Evolutionary conservation across 2,113 vertebrate genomes (phyloP).

Genomic region (Colaptes auratus): DNA sequence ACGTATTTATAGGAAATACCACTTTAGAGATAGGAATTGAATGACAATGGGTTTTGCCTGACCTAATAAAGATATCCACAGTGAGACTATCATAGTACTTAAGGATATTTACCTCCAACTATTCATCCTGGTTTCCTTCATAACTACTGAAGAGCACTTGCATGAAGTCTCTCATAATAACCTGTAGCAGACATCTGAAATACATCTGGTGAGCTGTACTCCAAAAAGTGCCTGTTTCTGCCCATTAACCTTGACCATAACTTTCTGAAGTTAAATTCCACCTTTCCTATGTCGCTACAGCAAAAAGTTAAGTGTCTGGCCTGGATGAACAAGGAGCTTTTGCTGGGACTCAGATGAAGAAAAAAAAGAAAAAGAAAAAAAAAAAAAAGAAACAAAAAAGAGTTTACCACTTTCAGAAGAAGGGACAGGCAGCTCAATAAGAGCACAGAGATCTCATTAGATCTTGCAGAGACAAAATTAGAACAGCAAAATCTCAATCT

Average conservation of each 20-base stretch:
- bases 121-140: not conserved
- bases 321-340: too few species aligned
- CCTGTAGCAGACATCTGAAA: not conserved
- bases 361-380: too few species aligned
- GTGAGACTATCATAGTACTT: not conserved
- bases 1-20: not conserved
- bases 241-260: not conserved
- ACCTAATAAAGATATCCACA: not conserved
- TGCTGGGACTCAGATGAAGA: too few species aligned
- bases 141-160: not conserved
- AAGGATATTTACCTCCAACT: not conserved
- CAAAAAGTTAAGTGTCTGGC: not conserved
- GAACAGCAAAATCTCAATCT: too few species aligned
- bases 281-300: not conserved
- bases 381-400: too few species aligned
- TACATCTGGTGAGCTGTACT: not conserved
- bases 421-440: too few species aligned
- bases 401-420: too few species aligned
- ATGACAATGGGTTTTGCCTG: not conserved
- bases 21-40: not conserved
- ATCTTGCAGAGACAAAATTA: too few species aligned
- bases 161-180: not conserved
- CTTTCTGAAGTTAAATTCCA: not conserved
- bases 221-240: not conserved
- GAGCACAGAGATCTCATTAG: too few species aligned